These are phyloP conservation scores for Ptychadena robeensis DNA, from an alignment of 2,797 vertebrate species.

Conservation along the genomic window DNA sequence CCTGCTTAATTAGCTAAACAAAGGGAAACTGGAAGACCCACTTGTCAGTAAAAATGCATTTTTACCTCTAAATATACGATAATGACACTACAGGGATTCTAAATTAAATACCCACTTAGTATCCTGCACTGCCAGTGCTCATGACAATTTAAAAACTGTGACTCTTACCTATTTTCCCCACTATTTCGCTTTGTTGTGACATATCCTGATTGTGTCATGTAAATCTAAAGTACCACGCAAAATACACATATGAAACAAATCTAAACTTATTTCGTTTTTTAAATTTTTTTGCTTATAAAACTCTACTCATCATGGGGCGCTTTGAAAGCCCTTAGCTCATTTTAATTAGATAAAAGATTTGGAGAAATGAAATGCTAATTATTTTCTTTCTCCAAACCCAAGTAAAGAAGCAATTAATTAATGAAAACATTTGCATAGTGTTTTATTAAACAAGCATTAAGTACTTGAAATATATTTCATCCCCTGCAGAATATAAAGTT, in stretches of 20 bases:
- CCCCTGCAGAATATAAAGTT: constrained; percentile 39
- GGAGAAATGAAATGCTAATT: constrained; percentile 42
- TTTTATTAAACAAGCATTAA: constrained; percentile 53
- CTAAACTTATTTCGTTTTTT: neutral
- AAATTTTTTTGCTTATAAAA: constrained; percentile 13
- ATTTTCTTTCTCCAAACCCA: constrained; percentile 38
- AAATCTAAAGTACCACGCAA: neutral
- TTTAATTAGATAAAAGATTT: constrained; percentile 51
- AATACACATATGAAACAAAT: neutral
- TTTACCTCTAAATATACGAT: constrained; percentile 53
- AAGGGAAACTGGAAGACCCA: constrained; percentile 45
- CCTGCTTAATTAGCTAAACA: constrained; percentile 56
- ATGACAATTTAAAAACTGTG: constrained; percentile 16
- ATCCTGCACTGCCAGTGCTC: constrained; percentile 8
- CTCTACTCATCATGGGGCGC: constrained; percentile 3
- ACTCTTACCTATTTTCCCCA: neutral
- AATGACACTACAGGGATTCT: constrained; percentile 34
- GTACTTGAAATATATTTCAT: constrained; percentile 49
- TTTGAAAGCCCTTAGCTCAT: constrained; percentile 45
- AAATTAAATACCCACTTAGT: constrained; percentile 56
- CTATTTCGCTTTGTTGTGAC: neutral
- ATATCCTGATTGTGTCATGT: neutral
- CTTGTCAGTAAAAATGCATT: constrained; percentile 54
- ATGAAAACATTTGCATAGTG: constrained; percentile 51
- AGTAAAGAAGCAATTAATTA: constrained; percentile 54